Conservation (phyloP, 2,797 vertebrate species). For the Muscicapa striata region DNA sequence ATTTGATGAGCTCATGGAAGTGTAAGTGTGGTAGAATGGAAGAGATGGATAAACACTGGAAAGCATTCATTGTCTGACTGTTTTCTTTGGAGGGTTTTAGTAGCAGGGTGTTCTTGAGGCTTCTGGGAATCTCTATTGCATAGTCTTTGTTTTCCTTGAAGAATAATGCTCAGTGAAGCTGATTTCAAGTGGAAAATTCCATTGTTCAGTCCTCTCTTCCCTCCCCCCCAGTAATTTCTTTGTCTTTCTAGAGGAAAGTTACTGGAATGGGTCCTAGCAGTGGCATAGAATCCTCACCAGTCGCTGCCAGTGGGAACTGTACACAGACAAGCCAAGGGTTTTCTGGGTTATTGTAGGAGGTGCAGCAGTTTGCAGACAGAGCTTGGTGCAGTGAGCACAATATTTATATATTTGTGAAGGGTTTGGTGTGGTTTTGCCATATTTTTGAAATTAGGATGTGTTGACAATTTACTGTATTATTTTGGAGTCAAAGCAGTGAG, state of each 20-base stretch:
- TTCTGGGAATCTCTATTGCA: conserved; percentile 26
- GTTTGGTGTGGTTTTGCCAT: background rate
- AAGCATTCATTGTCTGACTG: conserved; percentile 43
- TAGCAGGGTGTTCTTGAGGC: background rate
- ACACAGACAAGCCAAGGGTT: background rate
- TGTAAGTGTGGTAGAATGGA: conserved; percentile 13
- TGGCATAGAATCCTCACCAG: background rate
- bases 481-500: background rate
- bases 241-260: conserved; percentile 34
- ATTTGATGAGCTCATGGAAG: conserved; percentile 52
- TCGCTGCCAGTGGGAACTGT: background rate
- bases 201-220: conserved; percentile 9
- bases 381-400: background rate
- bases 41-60: conserved; percentile 19
- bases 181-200: conserved; percentile 56
- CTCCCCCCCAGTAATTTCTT: background rate
- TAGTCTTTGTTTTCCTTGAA: conserved; percentile 41
- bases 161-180: conserved; percentile 2
- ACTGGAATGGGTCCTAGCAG: conserved; percentile 4
- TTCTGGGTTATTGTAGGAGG: background rate
- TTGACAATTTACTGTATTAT: background rate
- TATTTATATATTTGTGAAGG: background rate
- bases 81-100: conserved; percentile 54
- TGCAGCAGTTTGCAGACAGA: background rate
- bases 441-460: background rate